Conservation (phyloP, 2,113 vertebrate species). For the Cygnus buccinator region DNA sequence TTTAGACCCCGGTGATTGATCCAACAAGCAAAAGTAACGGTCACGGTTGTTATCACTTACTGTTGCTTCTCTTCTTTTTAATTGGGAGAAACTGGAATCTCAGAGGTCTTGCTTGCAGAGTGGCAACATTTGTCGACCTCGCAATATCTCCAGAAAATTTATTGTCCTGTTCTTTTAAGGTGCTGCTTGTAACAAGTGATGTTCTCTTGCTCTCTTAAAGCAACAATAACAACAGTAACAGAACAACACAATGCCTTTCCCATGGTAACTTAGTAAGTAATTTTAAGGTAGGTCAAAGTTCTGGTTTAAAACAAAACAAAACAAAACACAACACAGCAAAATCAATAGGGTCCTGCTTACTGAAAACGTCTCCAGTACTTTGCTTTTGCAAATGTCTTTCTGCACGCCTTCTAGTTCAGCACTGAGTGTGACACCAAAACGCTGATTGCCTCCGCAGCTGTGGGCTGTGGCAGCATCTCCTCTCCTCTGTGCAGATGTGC, state of each 20-base stretch:
- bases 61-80: rapidly evolving
- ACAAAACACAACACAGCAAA: not conserved
- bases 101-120: rapidly evolving
- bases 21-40: not conserved
- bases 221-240: not conserved
- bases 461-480: not conserved
- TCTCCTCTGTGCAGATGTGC: not conserved
- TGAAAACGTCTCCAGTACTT: rapidly evolving
- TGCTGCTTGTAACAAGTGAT: not conserved
- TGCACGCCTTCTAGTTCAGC: not conserved
- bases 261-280: no score
- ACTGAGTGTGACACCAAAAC: not conserved
- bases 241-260: not conserved
- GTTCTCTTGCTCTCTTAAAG: not conserved
- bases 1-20: not conserved
- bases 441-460: not conserved
- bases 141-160: rapidly evolving
- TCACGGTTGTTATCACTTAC: not conserved
- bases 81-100: not conserved
- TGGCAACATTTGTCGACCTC: not conserved
- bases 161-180: not conserved
- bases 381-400: not conserved
- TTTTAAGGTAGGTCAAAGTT: not conserved
- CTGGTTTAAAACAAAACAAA: not conserved
- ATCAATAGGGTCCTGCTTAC: not conserved